phyloP scores from a whole-genome alignment of 2,888 invertebrate genomes.

The Beris morrisii region DNA sequence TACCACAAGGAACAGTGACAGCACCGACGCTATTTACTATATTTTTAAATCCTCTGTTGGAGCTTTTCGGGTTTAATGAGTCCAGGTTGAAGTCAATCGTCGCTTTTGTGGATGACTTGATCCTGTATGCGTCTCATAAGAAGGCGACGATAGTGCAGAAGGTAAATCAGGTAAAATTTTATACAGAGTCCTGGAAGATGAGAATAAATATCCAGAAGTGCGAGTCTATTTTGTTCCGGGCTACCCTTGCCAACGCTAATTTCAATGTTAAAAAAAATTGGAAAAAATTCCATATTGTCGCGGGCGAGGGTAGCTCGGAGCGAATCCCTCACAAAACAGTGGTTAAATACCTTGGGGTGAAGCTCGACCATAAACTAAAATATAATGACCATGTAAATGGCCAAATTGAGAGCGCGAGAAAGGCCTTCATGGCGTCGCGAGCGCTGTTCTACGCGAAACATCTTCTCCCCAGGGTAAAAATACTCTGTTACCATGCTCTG shows the following conservation, averaged over 20 bases:
- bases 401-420: too few species aligned
- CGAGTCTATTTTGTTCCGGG: background rate
- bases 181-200: conserved; percentile 3
- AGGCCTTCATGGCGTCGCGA: too few species aligned
- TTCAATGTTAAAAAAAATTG: background rate
- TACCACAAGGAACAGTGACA: conserved; percentile 14
- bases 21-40: conserved; percentile 1
- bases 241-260: background rate
- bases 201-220: too few species aligned
- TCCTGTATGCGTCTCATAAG: too few species aligned
- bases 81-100: too few species aligned
- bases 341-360: background rate
- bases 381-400: too few species aligned
- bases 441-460: too few species aligned
- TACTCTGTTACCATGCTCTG: conserved; percentile 2
- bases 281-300: background rate
- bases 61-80: too few species aligned
- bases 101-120: too few species aligned
- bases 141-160: background rate
- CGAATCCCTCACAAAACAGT: conserved; percentile 4
- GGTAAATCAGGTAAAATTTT: background rate
- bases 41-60: background rate
- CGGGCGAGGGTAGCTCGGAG: too few species aligned
- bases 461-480: background rate
- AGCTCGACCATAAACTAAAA: too few species aligned